phyloP scores from a whole-genome alignment of 2,888 invertebrate genomes.

The Spialia ferax region DNA sequence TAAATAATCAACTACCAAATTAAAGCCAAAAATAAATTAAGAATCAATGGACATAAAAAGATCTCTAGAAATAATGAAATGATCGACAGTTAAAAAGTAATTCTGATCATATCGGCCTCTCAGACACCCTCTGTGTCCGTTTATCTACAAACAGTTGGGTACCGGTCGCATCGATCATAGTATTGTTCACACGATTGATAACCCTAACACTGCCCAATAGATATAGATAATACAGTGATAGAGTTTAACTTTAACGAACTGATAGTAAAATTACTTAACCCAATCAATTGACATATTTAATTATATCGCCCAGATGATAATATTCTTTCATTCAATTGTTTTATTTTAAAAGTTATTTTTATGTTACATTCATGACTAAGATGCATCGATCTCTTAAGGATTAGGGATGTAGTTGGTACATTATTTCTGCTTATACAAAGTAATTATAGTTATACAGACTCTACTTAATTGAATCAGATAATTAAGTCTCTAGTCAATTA shows the following conservation, averaged over 20 bases:
- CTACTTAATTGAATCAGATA: too few species aligned
- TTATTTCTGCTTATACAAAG: too few species aligned
- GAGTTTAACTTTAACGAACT: slow-evolving; percentile 51
- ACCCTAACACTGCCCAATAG: slow-evolving; percentile 63
- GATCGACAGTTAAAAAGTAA: slow-evolving; percentile 32
- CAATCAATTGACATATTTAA: neutral
- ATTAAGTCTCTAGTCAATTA: too few species aligned
- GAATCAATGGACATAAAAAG: slow-evolving; percentile 30
- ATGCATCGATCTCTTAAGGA: too few species aligned
- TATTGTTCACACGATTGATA: slow-evolving; percentile 76
- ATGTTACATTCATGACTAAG: too few species aligned
- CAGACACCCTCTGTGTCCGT: slow-evolving; percentile 37
- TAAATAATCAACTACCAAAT: neutral
- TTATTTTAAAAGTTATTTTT: too few species aligned
- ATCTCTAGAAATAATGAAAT: slow-evolving; percentile 20
- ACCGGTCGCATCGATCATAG: slow-evolving; percentile 74
- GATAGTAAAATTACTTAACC: neutral
- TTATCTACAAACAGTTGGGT: slow-evolving; percentile 48
- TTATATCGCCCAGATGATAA: neutral
- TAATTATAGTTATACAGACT: too few species aligned
- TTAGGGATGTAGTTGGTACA: too few species aligned
- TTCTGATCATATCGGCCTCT: slow-evolving; percentile 27
- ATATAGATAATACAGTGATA: slow-evolving; percentile 58
- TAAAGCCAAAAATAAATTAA: neutral
- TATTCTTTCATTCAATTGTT: too few species aligned